These are phyloP conservation scores for Apogon hyalosoma DNA, from an alignment of 2,797 vertebrate species.

Conservation along the genomic window DNA sequence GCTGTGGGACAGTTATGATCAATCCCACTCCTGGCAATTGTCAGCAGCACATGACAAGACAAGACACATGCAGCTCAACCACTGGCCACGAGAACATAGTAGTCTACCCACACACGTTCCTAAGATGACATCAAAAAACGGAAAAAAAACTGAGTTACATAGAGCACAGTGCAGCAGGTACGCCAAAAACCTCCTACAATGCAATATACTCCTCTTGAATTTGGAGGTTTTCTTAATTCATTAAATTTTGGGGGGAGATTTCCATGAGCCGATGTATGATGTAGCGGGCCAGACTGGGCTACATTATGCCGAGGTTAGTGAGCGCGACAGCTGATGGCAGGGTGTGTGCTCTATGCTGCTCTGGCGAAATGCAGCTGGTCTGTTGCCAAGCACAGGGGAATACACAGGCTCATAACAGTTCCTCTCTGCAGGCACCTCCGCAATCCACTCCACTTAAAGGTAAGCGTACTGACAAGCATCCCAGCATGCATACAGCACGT, in stretches of 20 bases:
- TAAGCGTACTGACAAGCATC: slow-evolving; percentile 40
- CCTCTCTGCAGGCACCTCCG: slow-evolving; percentile 66
- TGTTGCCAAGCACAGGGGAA: slow-evolving; percentile 78
- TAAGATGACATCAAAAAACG: slow-evolving; percentile 11
- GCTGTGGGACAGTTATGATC: slow-evolving; percentile 55
- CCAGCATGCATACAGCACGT: slow-evolving; percentile 2
- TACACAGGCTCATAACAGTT: slow-evolving; percentile 76
- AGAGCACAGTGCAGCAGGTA: neutral
- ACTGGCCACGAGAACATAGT: slow-evolving; percentile 47
- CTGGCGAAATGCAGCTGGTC: slow-evolving; percentile 74
- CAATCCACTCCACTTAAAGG: slow-evolving; percentile 70
- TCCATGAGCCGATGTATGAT: slow-evolving; percentile 31
- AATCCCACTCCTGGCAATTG: slow-evolving; percentile 54
- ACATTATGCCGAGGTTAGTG: slow-evolving; percentile 66
- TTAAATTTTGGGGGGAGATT: slow-evolving; percentile 37
- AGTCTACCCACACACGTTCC: slow-evolving; percentile 29
- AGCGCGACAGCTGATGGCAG: slow-evolving; percentile 82
- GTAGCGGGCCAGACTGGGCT: slow-evolving; percentile 25
- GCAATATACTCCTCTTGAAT: neutral
- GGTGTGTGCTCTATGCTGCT: slow-evolving; percentile 70
- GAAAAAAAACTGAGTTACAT: neutral
- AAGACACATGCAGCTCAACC: slow-evolving; percentile 60
- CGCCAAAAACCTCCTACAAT: neutral
- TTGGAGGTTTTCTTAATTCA: neutral
- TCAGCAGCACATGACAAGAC: slow-evolving; percentile 74